These are phyloP conservation scores for Cerastis leucographa DNA, from an alignment of 2,888 invertebrate genomes.

Conservation along the genomic window DNA sequence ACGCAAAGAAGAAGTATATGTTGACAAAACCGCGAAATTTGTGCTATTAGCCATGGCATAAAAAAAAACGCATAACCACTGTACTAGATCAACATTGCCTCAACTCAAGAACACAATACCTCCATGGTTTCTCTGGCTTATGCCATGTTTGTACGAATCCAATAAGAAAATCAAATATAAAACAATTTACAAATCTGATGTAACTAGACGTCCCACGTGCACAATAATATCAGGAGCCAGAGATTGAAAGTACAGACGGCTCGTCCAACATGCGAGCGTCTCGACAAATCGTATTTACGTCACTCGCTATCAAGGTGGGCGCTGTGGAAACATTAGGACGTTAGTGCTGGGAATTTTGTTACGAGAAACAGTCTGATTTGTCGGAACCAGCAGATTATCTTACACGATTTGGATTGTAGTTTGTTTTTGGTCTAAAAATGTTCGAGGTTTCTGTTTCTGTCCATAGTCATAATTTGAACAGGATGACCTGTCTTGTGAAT, in stretches of 20 bases:
- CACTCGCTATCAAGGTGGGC: slow-evolving; percentile 70
- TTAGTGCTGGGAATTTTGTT: slow-evolving; percentile 48
- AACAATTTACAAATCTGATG: slow-evolving; percentile 36
- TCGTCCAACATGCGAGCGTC: slow-evolving; percentile 66
- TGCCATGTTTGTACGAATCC: not conserved
- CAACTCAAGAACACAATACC: not conserved
- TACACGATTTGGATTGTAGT: not conserved
- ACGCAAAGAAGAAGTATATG: too few relatives aligned
- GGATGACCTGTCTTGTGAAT: too few relatives aligned
- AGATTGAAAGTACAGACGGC: slow-evolving; percentile 51
- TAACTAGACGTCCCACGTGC: slow-evolving; percentile 43
- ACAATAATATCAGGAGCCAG: slow-evolving; percentile 56
- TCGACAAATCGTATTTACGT: slow-evolving; percentile 76
- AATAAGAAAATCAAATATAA: slow-evolving; percentile 19
- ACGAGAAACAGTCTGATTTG: slow-evolving; percentile 42
- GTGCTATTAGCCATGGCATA: too few relatives aligned
- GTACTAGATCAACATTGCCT: too few relatives aligned
- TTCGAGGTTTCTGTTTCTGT: not conserved
- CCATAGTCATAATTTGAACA: too few relatives aligned
- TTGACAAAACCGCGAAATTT: too few relatives aligned
- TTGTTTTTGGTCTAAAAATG: not conserved
- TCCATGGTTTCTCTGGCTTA: not conserved
- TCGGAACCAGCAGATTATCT: slow-evolving; percentile 31
- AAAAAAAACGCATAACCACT: too few relatives aligned
- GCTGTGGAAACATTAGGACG: slow-evolving; percentile 64